Evolutionary conservation across 92 coral and sea anemone species (phyloP).

Genomic region (Ricordea florida): DNA sequence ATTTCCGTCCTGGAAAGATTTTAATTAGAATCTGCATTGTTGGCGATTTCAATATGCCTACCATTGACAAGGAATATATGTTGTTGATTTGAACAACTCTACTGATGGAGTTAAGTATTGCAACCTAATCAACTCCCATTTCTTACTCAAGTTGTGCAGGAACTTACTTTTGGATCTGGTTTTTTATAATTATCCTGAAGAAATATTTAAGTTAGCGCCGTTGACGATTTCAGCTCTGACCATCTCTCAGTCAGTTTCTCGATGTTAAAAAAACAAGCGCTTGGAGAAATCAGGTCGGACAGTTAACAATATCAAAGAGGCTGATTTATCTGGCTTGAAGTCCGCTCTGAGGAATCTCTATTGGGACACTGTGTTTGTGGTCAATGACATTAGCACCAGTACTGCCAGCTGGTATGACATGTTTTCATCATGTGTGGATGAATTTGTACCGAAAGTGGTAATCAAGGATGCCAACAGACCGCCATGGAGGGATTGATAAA

Average conservation of each 20-base stretch:
- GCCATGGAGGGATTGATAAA: constrained; percentile 41
- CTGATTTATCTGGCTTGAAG: constrained; percentile 11
- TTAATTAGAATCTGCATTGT: constrained; percentile 18
- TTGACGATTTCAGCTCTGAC: not conserved
- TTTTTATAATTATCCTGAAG: not conserved
- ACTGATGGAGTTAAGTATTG: not conserved
- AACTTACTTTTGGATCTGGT: not conserved
- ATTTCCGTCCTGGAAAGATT: too few species aligned
- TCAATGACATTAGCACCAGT: not conserved
- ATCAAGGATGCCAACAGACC: constrained; percentile 43
- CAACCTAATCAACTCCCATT: not conserved
- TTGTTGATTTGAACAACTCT: not conserved
- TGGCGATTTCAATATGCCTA: constrained; percentile 8
- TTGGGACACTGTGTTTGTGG: constrained; percentile 2
- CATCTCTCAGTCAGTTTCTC: not conserved
- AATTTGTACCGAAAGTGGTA: constrained; percentile 21
- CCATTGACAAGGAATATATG: not conserved
- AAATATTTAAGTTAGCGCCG: too few species aligned
- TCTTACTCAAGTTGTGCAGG: not conserved
- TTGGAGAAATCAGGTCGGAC: constrained; percentile 8
- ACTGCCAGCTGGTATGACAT: too few species aligned
- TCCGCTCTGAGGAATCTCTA: constrained; percentile 1
- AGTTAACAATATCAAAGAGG: constrained; percentile 24
- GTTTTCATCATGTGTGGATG: constrained; percentile 10
- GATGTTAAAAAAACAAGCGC: not conserved